Conservation (phyloP, 2,797 vertebrate genomes). For the Arctocebus calabarensis region DNA sequence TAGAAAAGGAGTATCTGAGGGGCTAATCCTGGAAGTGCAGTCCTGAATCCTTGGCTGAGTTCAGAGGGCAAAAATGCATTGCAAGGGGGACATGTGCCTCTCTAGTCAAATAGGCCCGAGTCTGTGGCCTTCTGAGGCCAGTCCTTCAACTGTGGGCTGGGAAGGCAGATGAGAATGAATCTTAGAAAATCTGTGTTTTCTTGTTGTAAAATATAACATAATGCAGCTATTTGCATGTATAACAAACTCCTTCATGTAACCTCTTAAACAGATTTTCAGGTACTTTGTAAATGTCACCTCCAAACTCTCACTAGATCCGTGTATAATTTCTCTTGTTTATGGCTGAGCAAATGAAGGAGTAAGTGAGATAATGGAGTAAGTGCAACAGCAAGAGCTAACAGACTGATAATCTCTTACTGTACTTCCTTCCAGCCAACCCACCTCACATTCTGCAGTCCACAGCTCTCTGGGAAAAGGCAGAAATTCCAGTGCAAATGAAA, state of each 20-base stretch:
- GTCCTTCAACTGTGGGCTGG: background rate
- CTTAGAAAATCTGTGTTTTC: slow-evolving; percentile 6
- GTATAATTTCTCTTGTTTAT: slow-evolving; percentile 22
- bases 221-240: background rate
- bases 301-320: background rate
- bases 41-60: background rate
- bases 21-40: background rate
- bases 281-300: slow-evolving; percentile 28
- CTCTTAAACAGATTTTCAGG: background rate
- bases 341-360: background rate
- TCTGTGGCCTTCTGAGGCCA: background rate
- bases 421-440: background rate
- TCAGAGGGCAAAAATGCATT: background rate
- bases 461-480: background rate
- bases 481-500: slow-evolving; percentile 39
- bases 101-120: background rate
- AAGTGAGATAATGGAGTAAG: background rate
- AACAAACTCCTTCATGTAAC: slow-evolving; percentile 35
- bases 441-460: background rate
- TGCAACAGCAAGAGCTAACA: background rate
- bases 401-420: too few species aligned
- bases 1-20: slow-evolving; percentile 17
- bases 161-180: background rate
- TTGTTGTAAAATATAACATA: background rate
- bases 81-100: background rate